These are phyloP conservation scores for Zaprionus kolodkinae DNA, from an alignment of 1,140 invertebrate species.

Conservation along the genomic window DNA sequence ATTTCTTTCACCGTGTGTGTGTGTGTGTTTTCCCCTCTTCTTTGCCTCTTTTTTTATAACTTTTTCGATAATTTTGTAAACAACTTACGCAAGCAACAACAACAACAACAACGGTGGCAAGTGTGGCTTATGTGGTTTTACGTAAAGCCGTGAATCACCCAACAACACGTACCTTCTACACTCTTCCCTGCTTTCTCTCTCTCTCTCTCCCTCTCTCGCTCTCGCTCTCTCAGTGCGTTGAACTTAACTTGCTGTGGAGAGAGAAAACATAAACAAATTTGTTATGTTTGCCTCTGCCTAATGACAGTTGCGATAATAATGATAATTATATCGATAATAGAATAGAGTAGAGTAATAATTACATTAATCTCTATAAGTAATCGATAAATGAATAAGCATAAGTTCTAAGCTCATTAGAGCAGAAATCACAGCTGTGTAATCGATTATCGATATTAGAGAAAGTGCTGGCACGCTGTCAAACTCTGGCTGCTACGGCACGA, in stretches of 20 bases:
- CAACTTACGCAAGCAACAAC: slow-evolving; percentile 74
- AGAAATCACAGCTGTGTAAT: background rate
- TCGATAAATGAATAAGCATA: background rate
- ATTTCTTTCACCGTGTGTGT: slow-evolving; percentile 27
- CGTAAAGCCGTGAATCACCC: slow-evolving; percentile 74
- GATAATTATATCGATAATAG: background rate
- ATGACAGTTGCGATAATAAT: background rate
- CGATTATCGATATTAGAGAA: background rate
- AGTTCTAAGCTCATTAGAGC: background rate
- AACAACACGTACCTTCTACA: slow-evolving; percentile 55
- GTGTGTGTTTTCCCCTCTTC: slow-evolving; percentile 43
- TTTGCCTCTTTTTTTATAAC: slow-evolving; percentile 2
- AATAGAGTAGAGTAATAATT: too few species aligned
- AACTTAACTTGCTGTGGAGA: slow-evolving; percentile 39
- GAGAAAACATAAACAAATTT: slow-evolving; percentile 60
- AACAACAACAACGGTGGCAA: slow-evolving; percentile 31
- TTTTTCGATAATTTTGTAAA: slow-evolving; percentile 68
- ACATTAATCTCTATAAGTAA: background rate
- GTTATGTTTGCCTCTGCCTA: slow-evolving; percentile 1
- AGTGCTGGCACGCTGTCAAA: background rate
- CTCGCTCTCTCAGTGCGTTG: slow-evolving; percentile 46
- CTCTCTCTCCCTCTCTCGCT: background rate
- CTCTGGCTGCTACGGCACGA: background rate
- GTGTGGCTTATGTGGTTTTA: slow-evolving; percentile 68
- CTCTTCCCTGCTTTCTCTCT: background rate